Evolutionary conservation across 2,888 invertebrate genomes (phyloP).

Genomic region (Drosophila pseudotakahashii): DNA sequence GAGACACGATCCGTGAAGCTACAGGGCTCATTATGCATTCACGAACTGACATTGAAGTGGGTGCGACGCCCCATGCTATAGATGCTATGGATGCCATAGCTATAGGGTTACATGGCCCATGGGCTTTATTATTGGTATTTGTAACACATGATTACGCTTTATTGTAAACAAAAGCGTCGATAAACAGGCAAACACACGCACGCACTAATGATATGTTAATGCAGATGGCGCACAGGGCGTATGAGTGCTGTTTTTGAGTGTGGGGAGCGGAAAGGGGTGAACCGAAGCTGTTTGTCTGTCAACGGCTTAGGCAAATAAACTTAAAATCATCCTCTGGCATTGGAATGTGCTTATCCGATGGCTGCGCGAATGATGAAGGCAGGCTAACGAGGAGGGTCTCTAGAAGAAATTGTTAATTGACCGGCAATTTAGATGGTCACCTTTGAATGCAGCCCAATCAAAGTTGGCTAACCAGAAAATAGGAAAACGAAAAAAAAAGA

Average conservation of each 20-base stretch:
- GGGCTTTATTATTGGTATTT: constrained; percentile 75
- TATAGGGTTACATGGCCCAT: constrained; percentile 73
- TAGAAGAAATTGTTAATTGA: constrained; percentile 58
- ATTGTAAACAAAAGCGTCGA: constrained; percentile 75
- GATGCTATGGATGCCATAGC: constrained; percentile 30
- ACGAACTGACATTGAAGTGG: constrained; percentile 76
- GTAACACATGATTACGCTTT: constrained; percentile 78
- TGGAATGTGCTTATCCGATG: constrained; percentile 3
- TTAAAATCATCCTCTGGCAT: constrained; percentile 40
- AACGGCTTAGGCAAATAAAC: constrained; percentile 75
- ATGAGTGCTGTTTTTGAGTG: constrained; percentile 57
- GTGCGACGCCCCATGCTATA: constrained; percentile 45
- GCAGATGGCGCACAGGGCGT: constrained; percentile 74
- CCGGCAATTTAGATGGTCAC: constrained; percentile 15
- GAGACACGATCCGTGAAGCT: constrained; percentile 45
- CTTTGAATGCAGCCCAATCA: constrained; percentile 63
- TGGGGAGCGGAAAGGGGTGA: constrained; percentile 10
- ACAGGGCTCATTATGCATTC: constrained; percentile 72
- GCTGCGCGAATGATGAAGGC: constrained; percentile 15
- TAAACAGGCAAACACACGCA: constrained; percentile 65
- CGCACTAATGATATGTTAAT: constrained; percentile 73
- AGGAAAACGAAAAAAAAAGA: neutral
- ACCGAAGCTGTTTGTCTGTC: constrained; percentile 71
- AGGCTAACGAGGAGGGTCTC: constrained; percentile 38
- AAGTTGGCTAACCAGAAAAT: constrained; percentile 13